Conservation (phyloP, 2,113 vertebrate genomes). For the Ellobius talpinus region DNA sequence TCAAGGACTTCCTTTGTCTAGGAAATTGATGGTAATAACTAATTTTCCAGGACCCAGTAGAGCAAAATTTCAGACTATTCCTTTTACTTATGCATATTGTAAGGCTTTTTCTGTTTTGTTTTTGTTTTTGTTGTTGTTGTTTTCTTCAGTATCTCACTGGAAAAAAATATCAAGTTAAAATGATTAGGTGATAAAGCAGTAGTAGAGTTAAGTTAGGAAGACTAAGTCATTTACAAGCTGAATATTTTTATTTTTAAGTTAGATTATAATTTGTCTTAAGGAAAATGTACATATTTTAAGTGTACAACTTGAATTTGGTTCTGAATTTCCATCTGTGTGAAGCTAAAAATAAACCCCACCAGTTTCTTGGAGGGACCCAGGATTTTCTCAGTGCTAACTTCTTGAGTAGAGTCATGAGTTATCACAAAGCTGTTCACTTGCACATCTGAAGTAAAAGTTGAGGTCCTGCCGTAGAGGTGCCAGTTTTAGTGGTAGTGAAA, state of each 20-base stretch:
- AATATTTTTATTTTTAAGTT: slow-evolving; percentile 35
- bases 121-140: background rate
- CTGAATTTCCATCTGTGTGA: background rate
- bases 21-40: slow-evolving; percentile 4
- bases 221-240: slow-evolving; percentile 27
- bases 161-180: background rate
- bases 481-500: background rate
- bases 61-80: background rate
- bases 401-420: background rate
- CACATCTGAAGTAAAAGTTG: background rate
- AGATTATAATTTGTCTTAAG: slow-evolving; percentile 27
- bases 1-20: background rate
- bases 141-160: background rate
- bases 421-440: background rate
- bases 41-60: background rate
- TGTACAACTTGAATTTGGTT: background rate
- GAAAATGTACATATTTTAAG: slow-evolving; percentile 16
- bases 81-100: background rate
- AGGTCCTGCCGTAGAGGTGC: too few species aligned
- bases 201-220: background rate
- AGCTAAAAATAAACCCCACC: background rate
- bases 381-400: background rate
- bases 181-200: background rate
- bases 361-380: background rate
- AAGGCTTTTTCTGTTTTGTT: background rate